Percentiles rank a stretch among this genome's conserved stretches.
These are phyloP conservation scores for Scrobipalpa atriplicella DNA, from an alignment of 2,888 invertebrate genomes.

Conservation along the genomic window DNA sequence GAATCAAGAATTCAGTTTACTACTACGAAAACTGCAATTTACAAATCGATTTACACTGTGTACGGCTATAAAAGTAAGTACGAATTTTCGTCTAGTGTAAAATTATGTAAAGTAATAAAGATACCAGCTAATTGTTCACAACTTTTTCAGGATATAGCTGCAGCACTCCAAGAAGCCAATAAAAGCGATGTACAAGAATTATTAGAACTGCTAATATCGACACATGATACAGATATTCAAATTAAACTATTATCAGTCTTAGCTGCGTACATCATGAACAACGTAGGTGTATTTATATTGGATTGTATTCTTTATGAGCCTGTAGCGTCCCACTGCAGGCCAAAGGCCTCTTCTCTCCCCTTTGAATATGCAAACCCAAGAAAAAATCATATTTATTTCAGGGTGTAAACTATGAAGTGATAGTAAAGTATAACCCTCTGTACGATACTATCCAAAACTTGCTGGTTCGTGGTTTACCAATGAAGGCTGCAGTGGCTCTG, in stretches of 20 bases:
- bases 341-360: too few relatives aligned
- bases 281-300: conserved; percentile 49
- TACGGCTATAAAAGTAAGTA: conserved; percentile 20
- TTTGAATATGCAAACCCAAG: neutral
- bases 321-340: too few relatives aligned
- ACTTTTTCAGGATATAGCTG: conserved; percentile 42
- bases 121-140: neutral
- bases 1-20: conserved; percentile 1
- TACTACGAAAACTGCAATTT: conserved; percentile 21
- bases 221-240: conserved; percentile 51
- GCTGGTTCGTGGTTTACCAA: conserved; percentile 48
- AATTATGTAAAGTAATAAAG: neutral
- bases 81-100: neutral
- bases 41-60: conserved; percentile 3
- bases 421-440: conserved; percentile 54
- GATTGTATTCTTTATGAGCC: neutral
- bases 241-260: conserved; percentile 58
- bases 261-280: conserved; percentile 52
- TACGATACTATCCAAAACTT: conserved; percentile 57
- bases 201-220: conserved; percentile 52
- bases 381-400: conserved; percentile 44
- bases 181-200: conserved; percentile 47
- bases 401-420: conserved; percentile 47
- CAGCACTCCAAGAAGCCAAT: conserved; percentile 37
- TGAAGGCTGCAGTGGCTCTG: conserved; percentile 51